Base-by-base conservation (phyloP, 2,113 vertebrate species). In the Lethenteron camtschaticum region DNA sequence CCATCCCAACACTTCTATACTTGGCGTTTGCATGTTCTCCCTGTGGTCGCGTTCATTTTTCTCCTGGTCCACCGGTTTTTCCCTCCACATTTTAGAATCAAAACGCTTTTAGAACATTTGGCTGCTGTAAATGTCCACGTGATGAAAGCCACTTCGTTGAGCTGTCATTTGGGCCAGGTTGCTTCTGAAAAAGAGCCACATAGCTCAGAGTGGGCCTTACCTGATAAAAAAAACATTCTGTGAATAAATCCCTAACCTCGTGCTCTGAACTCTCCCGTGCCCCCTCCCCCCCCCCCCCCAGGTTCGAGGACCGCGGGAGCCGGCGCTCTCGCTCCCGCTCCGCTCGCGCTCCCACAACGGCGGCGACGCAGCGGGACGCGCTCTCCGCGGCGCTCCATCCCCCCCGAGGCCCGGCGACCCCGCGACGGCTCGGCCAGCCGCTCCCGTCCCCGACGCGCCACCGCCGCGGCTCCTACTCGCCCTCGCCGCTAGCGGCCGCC, bases 361-460 rank as follows among this genome's bases (percentile, higher is more conserved):
- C 63, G 63, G 20, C 63, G 63, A 20, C 63, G 63, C 63, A 66
- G 63, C 63, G 9, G 9, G 63, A 16, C 63, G 63, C 63, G 20
- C 63, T 66, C 63, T 24, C 63, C 63, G n/a, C 63, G 10, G n/a
- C 63, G 63, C 63, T 66, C 63, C 9, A 66, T 66, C 24, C 63
- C 63, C n/a, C 63, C 63, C 10, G 63, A 66, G 63, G 63, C 63
- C 63, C 63, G 63, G n/a, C 63, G 63, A 66, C 63, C 63, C 24
- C 8, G 41, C 41, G 41, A 41, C 41, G 41, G 10, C 63, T 66
- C 63, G 10, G 63, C 8, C 63, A 66, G n/a, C n/a, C 63, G 20
- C 63, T 66, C 63, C 63, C 10, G 10, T 66, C 63, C 63, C 63
- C 63, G 10, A 6, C 41, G 41, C 41, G 41, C 41, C 41, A 41